These are phyloP conservation scores for Leptopilina boulardi DNA, from an alignment of 1,140 invertebrate species.

Conservation along the genomic window DNA sequence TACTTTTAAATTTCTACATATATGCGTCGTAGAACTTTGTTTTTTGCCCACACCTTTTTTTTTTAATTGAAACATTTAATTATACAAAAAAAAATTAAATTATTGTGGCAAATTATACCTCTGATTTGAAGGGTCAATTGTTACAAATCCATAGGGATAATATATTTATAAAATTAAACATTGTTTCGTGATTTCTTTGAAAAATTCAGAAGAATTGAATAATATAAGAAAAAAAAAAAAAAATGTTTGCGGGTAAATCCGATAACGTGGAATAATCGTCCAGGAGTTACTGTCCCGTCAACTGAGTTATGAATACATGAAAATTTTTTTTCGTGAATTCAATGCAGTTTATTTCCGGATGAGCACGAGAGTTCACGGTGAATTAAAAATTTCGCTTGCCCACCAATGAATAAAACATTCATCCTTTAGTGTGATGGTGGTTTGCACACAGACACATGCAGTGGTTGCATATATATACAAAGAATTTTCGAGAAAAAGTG, in stretches of 20 bases:
- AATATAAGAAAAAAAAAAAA: too few species aligned
- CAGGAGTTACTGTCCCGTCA: not conserved
- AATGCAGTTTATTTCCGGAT: slow-evolving; percentile 53
- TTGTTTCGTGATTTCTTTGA: too few species aligned
- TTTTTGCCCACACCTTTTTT: too few species aligned
- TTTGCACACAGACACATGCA: not conserved
- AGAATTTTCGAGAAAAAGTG: slow-evolving; percentile 7
- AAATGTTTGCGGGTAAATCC: slow-evolving; percentile 3
- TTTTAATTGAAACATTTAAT: too few species aligned
- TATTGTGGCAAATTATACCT: too few species aligned
- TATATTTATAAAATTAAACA: too few species aligned
- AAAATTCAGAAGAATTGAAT: too few species aligned
- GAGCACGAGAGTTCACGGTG: slow-evolving; percentile 56
- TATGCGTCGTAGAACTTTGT: too few species aligned
- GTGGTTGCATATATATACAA: not conserved
- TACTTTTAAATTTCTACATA: too few species aligned
- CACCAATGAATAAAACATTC: slow-evolving; percentile 63
- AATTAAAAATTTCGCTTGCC: slow-evolving; percentile 61
- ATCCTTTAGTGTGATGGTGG: slow-evolving; percentile 34
- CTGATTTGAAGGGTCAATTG: too few species aligned
- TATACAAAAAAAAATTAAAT: too few species aligned
- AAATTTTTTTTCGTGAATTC: slow-evolving; percentile 15
- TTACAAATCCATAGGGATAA: too few species aligned
- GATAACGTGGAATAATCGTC: not conserved
- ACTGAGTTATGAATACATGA: slow-evolving; percentile 14